Evolutionary conservation across 92 coral and sea anemone species (phyloP).

Genomic region (Epizoanthus stellaris): DNA sequence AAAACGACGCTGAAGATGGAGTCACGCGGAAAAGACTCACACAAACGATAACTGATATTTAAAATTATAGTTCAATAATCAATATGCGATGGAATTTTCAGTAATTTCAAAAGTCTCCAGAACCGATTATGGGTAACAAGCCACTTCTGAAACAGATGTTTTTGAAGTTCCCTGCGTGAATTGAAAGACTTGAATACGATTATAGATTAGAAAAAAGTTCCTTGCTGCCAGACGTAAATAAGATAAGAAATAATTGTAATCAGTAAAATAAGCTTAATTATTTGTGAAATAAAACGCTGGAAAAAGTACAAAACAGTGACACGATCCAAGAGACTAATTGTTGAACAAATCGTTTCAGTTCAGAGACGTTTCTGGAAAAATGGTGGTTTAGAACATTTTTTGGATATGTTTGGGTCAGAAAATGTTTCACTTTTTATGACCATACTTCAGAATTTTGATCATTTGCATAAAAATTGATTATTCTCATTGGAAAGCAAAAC

Average conservation of each 20-base stretch:
- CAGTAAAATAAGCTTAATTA: too few species aligned
- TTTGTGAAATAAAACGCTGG: too few species aligned
- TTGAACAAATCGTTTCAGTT: background rate
- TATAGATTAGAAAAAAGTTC: too few species aligned
- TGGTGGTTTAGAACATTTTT: background rate
- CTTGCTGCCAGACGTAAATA: too few species aligned
- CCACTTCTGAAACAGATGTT: too few species aligned
- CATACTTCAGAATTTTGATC: background rate
- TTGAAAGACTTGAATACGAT: too few species aligned
- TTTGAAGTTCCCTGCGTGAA: too few species aligned
- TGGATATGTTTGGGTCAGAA: background rate
- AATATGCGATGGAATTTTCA: background rate
- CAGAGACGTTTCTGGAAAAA: background rate
- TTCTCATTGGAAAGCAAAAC: background rate
- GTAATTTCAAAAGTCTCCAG: too few species aligned
- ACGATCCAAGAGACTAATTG: too few species aligned
- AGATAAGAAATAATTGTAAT: too few species aligned
- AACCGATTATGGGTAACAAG: too few species aligned
- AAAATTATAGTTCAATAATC: background rate
- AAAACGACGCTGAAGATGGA: slow-evolving; percentile 17
- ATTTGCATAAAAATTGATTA: background rate
- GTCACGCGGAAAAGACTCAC: slow-evolving; percentile 31
- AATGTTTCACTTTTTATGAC: background rate
- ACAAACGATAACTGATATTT: slow-evolving; percentile 37
- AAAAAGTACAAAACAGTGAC: too few species aligned